Percentiles rank a stretch among this genome's conserved stretches.
phyloP scores from a whole-genome alignment of 2,888 invertebrate species.

The Psylliodes chrysocephalus region DNA sequence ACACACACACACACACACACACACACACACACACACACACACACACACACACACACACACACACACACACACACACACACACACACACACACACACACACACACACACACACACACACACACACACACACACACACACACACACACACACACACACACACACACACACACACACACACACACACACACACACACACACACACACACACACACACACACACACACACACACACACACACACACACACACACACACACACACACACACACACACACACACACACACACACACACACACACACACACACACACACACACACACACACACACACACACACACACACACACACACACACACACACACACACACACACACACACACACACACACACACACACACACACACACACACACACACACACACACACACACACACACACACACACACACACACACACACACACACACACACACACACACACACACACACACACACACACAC shows the following conservation, averaged over 20 bases:
- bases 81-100: constrained; percentile 10
- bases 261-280: constrained; percentile 10
- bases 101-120: constrained; percentile 10
- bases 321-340: constrained; percentile 6
- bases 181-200: constrained; percentile 10
- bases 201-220: constrained; percentile 10
- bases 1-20: constrained; percentile 10
- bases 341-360: constrained; percentile 10
- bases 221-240: constrained; percentile 10
- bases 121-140: constrained; percentile 10
- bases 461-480: too few relatives aligned
- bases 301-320: constrained; percentile 10
- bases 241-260: constrained; percentile 10
- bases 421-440: background rate
- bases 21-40: constrained; percentile 10
- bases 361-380: constrained; percentile 10
- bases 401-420: constrained; percentile 10
- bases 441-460: too few relatives aligned
- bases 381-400: constrained; percentile 10
- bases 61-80: constrained; percentile 10
- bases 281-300: constrained; percentile 10
- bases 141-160: constrained; percentile 10
- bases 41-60: constrained; percentile 10
- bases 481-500: too few relatives aligned
- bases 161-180: constrained; percentile 10